These are phyloP conservation scores for Catharus bicknelli DNA, from an alignment of 2,113 vertebrate species.

Conservation along the genomic window DNA sequence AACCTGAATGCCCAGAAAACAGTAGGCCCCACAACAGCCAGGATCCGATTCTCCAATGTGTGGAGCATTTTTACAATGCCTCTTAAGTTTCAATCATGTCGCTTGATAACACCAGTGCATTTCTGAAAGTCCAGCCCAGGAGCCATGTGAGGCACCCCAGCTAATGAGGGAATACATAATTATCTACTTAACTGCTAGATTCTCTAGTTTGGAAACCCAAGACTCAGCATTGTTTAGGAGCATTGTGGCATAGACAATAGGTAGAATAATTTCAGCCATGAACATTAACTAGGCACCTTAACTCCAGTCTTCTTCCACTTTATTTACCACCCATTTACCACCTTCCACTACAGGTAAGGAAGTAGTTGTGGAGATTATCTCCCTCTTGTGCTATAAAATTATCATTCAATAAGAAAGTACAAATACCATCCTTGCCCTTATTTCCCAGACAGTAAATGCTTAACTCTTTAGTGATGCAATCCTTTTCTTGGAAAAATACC, in stretches of 20 bases:
- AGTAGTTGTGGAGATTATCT: neutral
- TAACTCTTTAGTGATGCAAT: neutral
- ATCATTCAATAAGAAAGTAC: neutral
- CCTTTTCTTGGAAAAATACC: neutral
- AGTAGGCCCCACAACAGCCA: rapidly evolving
- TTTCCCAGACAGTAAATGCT: neutral
- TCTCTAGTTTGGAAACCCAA: neutral
- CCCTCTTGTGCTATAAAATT: neutral
- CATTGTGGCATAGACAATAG: neutral
- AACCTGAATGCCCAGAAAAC: neutral
- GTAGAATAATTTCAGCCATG: neutral
- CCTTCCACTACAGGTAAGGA: neutral
- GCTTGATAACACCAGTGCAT: neutral
- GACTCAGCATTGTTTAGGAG: neutral
- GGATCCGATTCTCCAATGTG: neutral
- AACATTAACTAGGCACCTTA: neutral
- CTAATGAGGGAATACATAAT: neutral
- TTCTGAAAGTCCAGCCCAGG: neutral
- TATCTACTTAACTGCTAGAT: neutral
- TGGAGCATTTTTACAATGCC: neutral
- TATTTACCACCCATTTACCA: neutral
- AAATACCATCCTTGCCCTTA: neutral
- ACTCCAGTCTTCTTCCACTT: neutral
- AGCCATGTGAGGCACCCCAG: neutral
- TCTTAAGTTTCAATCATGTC: neutral